phyloP scores from a whole-genome alignment of 2,888 invertebrate species.

The Rapana venosa region DNA sequence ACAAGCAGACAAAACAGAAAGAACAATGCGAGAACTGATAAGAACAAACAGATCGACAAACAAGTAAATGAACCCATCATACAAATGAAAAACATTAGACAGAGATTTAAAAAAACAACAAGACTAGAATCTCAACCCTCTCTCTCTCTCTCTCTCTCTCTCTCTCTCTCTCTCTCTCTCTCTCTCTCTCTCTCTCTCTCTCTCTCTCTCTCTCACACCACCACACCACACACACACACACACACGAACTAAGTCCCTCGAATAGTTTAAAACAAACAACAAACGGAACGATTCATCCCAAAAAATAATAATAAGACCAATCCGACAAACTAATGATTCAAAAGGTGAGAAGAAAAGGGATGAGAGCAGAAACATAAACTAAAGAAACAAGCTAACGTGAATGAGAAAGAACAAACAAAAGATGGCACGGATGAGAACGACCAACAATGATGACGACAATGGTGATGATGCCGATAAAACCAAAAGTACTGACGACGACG shows the following conservation, averaged over 20 bases:
- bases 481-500: neutral
- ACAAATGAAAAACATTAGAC: neutral
- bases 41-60: neutral
- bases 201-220: neutral
- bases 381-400: neutral
- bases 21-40: neutral
- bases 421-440: neutral
- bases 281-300: too few relatives aligned
- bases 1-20: neutral
- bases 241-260: neutral
- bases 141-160: neutral
- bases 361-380: too few relatives aligned
- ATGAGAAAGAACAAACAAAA: neutral
- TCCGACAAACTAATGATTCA: too few relatives aligned
- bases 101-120: neutral
- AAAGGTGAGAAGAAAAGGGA: too few relatives aligned
- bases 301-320: too few relatives aligned
- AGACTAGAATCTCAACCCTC: neutral
- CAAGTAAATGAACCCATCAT: neutral
- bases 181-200: neutral
- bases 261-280: neutral
- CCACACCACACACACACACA: neutral
- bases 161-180: neutral
- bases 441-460: neutral
- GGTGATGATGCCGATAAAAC: neutral